A percentile compares a stretch with the other conserved stretches of the same genome.
Conservation (phyloP, 2,113 vertebrate genomes). For the Antechinus stuartii region DNA sequence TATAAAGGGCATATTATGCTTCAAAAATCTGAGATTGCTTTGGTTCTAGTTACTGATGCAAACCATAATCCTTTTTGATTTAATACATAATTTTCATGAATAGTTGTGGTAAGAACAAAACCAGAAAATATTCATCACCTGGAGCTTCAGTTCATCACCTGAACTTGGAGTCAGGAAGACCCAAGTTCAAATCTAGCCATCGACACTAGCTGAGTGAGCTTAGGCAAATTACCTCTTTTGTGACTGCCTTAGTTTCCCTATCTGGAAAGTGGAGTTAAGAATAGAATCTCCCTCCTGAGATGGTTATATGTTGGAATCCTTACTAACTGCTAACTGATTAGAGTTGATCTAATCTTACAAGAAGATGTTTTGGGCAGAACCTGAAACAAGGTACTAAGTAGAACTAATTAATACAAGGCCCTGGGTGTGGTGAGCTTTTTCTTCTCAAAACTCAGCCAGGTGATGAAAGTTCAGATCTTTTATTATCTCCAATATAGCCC, state of each 20-base stretch:
- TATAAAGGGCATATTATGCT: background rate
- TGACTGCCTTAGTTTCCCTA: background rate
- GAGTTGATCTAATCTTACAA: too few relatives aligned
- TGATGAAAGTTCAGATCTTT: too few relatives aligned
- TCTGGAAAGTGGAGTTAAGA: background rate
- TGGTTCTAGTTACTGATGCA: background rate
- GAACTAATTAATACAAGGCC: too few relatives aligned
- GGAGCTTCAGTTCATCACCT: background rate
- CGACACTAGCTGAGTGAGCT: background rate
- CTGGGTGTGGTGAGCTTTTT: too few relatives aligned
- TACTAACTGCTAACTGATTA: too few relatives aligned
- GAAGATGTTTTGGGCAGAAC: too few relatives aligned
- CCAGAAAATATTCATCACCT: background rate
- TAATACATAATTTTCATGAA: background rate
- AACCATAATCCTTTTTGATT: background rate
- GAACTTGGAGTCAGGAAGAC: background rate
- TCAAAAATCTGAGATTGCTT: background rate
- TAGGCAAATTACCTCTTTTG: background rate
- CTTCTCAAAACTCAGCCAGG: too few relatives aligned
- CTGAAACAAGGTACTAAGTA: too few relatives aligned
- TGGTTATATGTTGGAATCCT: too few relatives aligned
- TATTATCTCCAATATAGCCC: too few relatives aligned
- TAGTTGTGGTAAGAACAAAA: background rate
- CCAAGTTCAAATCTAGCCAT: background rate
- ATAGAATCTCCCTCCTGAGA: background rate